Evolutionary conservation across 1,140 invertebrate species (phyloP).

Genomic region (Linepithema humile): DNA sequence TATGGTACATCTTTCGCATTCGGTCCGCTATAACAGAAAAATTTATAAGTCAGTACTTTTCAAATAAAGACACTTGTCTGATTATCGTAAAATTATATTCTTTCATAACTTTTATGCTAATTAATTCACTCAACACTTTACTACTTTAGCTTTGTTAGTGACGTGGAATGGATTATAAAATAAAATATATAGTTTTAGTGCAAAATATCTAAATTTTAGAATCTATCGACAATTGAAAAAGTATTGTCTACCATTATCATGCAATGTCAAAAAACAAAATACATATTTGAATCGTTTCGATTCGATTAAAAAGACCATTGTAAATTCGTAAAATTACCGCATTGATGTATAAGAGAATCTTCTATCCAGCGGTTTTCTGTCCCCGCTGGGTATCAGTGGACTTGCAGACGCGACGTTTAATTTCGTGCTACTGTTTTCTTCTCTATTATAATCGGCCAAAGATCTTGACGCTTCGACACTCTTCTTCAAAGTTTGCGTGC

Average conservation of each 20-base stretch:
- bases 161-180: neutral
- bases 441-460: constrained; percentile 79
- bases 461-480: constrained; percentile 78
- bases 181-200: neutral
- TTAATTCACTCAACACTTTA: neutral
- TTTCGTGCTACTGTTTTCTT: constrained; percentile 76
- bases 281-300: constrained; percentile 36
- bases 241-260: constrained; percentile 34
- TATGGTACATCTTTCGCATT: constrained; percentile 90
- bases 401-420: constrained; percentile 80
- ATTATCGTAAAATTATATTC: constrained; percentile 14
- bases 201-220: neutral
- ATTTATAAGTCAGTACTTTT: neutral
- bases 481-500: constrained; percentile 69
- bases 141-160: neutral
- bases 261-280: constrained; percentile 35
- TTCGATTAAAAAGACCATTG: constrained; percentile 39
- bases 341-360: constrained; percentile 88
- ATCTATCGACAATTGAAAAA: neutral
- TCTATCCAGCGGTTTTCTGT: constrained; percentile 85
- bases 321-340: constrained; percentile 69
- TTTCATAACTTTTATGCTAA: neutral
- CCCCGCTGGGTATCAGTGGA: constrained; percentile 80
- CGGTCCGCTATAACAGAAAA: constrained; percentile 76
- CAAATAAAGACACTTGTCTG: neutral